phyloP scores from a whole-genome alignment of 2,888 invertebrate genomes.

The Mayetiola destructor region DNA sequence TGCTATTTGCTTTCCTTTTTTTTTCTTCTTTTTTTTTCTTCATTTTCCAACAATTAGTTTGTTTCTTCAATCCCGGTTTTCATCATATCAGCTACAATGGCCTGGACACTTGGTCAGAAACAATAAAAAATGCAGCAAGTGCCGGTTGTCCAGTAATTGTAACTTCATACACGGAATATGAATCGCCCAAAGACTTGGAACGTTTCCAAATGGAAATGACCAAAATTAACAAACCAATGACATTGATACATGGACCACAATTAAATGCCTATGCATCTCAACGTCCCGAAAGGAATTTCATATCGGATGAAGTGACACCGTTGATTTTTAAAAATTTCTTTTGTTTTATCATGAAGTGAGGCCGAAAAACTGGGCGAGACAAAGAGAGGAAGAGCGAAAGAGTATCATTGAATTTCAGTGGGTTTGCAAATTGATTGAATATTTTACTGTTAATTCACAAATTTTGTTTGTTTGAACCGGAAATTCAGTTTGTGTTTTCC shows the following conservation, averaged over 20 bases:
- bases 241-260: constrained; percentile 40
- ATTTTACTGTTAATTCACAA: too few relatives aligned
- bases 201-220: constrained; percentile 39
- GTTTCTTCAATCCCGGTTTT: constrained; percentile 57
- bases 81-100: constrained; percentile 48
- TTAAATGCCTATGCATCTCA: constrained; percentile 52
- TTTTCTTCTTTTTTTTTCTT: constrained; percentile 9
- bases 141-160: constrained; percentile 44
- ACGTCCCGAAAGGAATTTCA: constrained; percentile 58
- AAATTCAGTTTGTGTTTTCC: too few relatives aligned
- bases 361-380: not conserved
- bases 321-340: constrained; percentile 59
- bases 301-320: constrained; percentile 54
- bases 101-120: constrained; percentile 51
- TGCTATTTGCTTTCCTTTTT: constrained; percentile 14
- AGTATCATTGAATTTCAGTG: too few relatives aligned
- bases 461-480: too few relatives aligned
- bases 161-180: constrained; percentile 52
- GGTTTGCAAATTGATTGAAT: too few relatives aligned
- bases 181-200: constrained; percentile 46
- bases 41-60: constrained; percentile 38
- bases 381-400: too few relatives aligned
- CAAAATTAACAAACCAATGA: constrained; percentile 28
- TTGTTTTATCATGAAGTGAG: constrained; percentile 38
- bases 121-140: constrained; percentile 42